phyloP scores from a whole-genome alignment of 1,140 invertebrate genomes.

The Drosophila micromelanica region DNA sequence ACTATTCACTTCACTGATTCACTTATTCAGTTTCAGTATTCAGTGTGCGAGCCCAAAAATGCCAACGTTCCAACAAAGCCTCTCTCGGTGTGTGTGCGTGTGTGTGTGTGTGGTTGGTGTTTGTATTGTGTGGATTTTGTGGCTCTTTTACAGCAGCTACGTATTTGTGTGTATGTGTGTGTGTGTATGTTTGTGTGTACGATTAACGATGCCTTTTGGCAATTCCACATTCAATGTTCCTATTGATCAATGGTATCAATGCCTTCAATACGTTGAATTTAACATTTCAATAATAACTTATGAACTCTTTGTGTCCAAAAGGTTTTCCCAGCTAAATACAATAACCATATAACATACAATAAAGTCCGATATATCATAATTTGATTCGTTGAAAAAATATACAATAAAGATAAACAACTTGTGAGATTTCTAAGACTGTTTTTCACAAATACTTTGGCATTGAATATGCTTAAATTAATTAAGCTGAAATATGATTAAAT shows the following conservation, averaged over 20 bases:
- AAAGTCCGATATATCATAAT: neutral
- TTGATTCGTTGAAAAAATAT: neutral
- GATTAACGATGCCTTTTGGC: constrained; percentile 36
- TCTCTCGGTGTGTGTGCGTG: neutral
- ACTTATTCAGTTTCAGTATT: constrained; percentile 65
- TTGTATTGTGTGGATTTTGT: no score
- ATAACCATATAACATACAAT: neutral
- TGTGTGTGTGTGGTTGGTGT: constrained; percentile 13
- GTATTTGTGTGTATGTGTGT: constrained; percentile 9
- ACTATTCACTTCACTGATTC: constrained; percentile 74
- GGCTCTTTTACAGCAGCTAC: neutral
- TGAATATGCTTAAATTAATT: no score
- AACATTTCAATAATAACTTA: constrained; percentile 5
- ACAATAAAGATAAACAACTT: no score
- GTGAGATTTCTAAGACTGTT: no score
- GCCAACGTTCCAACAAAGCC: no score
- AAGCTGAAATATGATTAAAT: no score
- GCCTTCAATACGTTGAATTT: constrained; percentile 5
- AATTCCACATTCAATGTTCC: constrained; percentile 10
- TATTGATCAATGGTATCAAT: constrained; percentile 12
- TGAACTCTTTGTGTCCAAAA: neutral
- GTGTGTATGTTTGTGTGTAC: constrained; percentile 12
- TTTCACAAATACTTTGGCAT: no score
- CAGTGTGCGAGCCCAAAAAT: constrained; percentile 38
- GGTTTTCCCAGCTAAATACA: neutral